Conservation (phyloP, 1,140 invertebrate species). For the Cryptotermes secundus region DNA sequence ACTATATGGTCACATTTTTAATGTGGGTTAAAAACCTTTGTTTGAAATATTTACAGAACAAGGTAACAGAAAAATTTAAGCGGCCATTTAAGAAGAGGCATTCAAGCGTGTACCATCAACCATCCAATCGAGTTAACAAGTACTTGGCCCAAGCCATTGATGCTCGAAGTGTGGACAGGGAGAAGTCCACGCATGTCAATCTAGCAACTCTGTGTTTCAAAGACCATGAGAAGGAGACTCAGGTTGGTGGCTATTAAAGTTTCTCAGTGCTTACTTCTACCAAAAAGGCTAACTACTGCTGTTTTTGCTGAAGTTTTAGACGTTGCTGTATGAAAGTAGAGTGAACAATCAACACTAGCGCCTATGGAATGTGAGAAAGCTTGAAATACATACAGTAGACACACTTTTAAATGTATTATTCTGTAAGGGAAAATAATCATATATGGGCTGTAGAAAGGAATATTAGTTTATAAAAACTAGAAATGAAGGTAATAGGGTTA, state of each 20-base stretch:
- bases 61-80: constrained; percentile 83
- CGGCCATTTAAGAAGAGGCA: constrained; percentile 85
- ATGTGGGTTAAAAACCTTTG: constrained; percentile 3
- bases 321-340: no score
- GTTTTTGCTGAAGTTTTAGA: no score
- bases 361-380: no score
- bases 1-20: background rate
- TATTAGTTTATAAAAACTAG: no score
- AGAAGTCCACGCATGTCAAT: constrained; percentile 86
- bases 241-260: constrained; percentile 51
- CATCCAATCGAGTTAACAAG: constrained; percentile 86
- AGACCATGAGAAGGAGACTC: constrained; percentile 74
- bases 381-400: no score
- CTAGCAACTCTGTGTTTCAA: constrained; percentile 81
- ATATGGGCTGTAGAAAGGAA: no score
- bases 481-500: no score
- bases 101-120: constrained; percentile 80
- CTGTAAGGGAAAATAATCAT: no score
- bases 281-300: no score
- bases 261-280: no score
- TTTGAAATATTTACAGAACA: constrained; percentile 58
- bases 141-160: constrained; percentile 88
- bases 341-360: no score
- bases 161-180: constrained; percentile 83
- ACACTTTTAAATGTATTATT: no score